A percentile compares a stretch with the other conserved stretches of the same genome.
Evolutionary conservation across 2,888 invertebrate genomes (phyloP).

Genomic region (Drosophila kokeensis): DNA sequence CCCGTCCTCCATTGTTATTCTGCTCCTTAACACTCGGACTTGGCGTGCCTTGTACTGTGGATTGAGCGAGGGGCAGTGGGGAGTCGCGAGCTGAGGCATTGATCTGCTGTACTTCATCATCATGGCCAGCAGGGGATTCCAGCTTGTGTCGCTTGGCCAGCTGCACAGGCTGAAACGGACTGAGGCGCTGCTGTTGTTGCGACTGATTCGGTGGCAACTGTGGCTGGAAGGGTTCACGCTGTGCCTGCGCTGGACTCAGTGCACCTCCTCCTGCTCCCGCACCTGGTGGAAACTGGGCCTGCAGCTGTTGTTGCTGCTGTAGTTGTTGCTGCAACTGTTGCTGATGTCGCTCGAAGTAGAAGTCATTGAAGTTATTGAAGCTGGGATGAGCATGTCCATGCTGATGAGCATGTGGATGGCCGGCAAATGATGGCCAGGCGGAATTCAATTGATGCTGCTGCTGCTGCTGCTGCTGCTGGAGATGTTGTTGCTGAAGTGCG

Average conservation of each 20-base stretch:
- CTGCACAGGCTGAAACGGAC: conserved; percentile 71
- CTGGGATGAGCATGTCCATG: conserved; percentile 58
- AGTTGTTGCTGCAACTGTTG: conserved; percentile 62
- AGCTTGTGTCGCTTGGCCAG: conserved; percentile 65
- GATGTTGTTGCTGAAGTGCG: conserved; percentile 68
- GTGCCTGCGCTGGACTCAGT: conserved; percentile 40
- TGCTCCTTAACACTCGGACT: conserved; percentile 54
- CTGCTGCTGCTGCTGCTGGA: conserved; percentile 55
- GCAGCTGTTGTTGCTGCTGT: conserved; percentile 61
- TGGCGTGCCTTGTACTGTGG: conserved; percentile 26
- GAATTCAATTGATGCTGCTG: conserved; percentile 56
- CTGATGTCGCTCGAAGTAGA: conserved; percentile 75
- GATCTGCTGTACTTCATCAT: conserved; percentile 68
- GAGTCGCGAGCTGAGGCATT: conserved; percentile 46
- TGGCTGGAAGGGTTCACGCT: conserved; percentile 69
- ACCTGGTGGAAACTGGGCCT: conserved; percentile 52
- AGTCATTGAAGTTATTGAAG: conserved; percentile 66
- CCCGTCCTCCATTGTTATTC: conserved; percentile 65
- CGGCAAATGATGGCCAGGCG: conserved; percentile 62
- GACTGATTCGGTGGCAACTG: conserved; percentile 63
- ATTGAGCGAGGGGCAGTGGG: conserved; percentile 44
- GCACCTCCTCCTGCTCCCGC: conserved; percentile 19
- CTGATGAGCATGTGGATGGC: conserved; percentile 49
- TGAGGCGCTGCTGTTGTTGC: conserved; percentile 50
- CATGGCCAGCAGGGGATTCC: conserved; percentile 55